A percentile compares a stretch with the other conserved stretches of the same genome.
These are phyloP conservation scores for Macheiramphus alcinus DNA, from an alignment of 2,113 vertebrate species.

Conservation along the genomic window DNA sequence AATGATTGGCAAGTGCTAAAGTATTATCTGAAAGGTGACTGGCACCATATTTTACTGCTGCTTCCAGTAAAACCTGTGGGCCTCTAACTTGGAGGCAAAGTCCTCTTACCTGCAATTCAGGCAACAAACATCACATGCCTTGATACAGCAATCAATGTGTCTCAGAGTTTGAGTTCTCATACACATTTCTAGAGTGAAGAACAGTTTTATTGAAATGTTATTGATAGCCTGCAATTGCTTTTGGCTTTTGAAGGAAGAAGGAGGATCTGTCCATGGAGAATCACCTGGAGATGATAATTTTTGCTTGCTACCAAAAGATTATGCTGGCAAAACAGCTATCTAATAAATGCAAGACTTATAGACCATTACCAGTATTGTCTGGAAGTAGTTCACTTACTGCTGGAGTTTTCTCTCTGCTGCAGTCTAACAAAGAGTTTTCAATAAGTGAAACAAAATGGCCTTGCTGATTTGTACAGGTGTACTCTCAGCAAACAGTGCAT, in stretches of 20 bases:
- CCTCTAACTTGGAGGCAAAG: background rate
- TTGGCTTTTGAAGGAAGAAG: background rate
- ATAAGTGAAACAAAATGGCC: background rate
- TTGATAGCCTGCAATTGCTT: background rate
- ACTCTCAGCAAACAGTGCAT: background rate
- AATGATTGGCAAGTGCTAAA: background rate
- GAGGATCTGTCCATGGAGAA: background rate
- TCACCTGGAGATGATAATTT: background rate
- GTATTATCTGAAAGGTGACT: background rate
- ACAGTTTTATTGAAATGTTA: background rate
- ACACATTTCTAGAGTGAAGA: background rate
- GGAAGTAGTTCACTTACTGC: background rate
- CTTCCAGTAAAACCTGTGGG: background rate
- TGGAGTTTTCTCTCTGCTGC: background rate
- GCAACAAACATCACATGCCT: background rate
- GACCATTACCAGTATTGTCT: background rate
- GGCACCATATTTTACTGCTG: background rate
- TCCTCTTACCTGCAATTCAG: background rate
- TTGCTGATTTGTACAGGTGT: background rate
- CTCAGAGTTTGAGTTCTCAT: background rate
- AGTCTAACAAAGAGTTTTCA: background rate
- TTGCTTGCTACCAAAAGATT: background rate
- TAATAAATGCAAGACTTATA: background rate
- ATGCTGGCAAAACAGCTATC: background rate
- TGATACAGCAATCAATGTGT: background rate